Conservation (phyloP, 1,140 invertebrate genomes). For the Monomorium pharaonis region DNA sequence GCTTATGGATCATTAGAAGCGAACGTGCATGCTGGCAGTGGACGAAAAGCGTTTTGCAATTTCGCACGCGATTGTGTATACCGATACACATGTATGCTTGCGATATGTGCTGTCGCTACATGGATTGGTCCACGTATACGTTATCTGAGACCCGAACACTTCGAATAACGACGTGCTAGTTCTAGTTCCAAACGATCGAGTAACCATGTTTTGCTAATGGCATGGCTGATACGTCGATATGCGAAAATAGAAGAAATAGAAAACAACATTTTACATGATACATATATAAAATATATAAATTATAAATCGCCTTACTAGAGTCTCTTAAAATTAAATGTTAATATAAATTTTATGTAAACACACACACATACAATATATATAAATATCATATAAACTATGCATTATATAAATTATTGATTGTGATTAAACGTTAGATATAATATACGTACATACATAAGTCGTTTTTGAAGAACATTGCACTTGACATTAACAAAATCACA, state of each 20-base stretch:
- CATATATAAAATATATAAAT: neutral
- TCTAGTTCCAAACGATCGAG: conserved; percentile 13
- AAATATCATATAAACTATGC: neutral
- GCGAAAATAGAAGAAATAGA: neutral
- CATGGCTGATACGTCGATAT: neutral
- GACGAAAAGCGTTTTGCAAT: conserved; percentile 51
- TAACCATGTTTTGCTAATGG: neutral
- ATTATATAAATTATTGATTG: no score
- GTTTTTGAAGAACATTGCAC: no score
- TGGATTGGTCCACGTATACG: conserved; percentile 23
- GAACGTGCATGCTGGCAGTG: conserved; percentile 42
- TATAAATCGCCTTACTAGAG: neutral
- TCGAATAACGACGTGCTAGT: conserved; percentile 22
- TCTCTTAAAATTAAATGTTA: neutral
- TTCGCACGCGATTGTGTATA: conserved; percentile 30
- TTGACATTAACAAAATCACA: no score
- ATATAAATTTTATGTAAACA: neutral
- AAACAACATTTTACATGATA: neutral
- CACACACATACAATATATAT: no score
- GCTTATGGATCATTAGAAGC: conserved; percentile 57
- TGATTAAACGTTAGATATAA: no score
- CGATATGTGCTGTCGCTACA: neutral
- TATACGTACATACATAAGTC: no score
- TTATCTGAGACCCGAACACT: conserved; percentile 41
- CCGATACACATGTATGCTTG: conserved; percentile 4